Evolutionary conservation across 2,113 vertebrate species (phyloP), one percentile per base, ranked within the genome.

Genomic region (Choloepus hoffmanni): DNA sequence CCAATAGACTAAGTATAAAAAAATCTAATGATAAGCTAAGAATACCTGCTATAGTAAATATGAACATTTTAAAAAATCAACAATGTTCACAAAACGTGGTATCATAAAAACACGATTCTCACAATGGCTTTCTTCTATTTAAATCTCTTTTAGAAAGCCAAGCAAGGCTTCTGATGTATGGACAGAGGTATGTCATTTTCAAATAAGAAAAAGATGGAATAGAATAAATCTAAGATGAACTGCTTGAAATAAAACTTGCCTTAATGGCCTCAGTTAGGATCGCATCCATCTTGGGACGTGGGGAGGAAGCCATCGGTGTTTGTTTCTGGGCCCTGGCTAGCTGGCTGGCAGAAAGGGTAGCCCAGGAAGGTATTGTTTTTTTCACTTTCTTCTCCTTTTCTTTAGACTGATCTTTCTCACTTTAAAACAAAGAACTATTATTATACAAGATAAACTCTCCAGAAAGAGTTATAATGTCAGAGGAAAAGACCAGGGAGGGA

Each of bases 321-420:
- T 99, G 98, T 98, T 99, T 99, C 98, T 99, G 98, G 12, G 99
- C 99, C 3, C 99, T 98, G 30, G 99, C 98, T 24, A 99, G 98
- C 98, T 99, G 99, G 98, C 98, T 99, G 93, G 98, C 98, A 30
- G 99, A 98, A 90, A 99, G 98, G 5, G 99, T 99, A 15, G 99
- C 99, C 99, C 99, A 99, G 0, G 99, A 98, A 53, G 99, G 99
- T 97, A 99, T 99, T 50, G 99, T 99, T 98, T 99, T 99, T 96
- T 99, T 99, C 98, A 99, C 99, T 96, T 99, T 99, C 98, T 99
- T 99, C 96, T 98, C 98, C 98, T 99, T 99, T 97, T 99, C 98
- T 96, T 99, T 99, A 45, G 98, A 98, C 74, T 98, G 99, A 76
- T 99, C 99, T 97, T 99, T 99, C 94, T 99, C 99, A 0, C 99